Evolutionary conservation across 2,113 vertebrate genomes (phyloP).

Genomic region (Microcebus murinus): DNA sequence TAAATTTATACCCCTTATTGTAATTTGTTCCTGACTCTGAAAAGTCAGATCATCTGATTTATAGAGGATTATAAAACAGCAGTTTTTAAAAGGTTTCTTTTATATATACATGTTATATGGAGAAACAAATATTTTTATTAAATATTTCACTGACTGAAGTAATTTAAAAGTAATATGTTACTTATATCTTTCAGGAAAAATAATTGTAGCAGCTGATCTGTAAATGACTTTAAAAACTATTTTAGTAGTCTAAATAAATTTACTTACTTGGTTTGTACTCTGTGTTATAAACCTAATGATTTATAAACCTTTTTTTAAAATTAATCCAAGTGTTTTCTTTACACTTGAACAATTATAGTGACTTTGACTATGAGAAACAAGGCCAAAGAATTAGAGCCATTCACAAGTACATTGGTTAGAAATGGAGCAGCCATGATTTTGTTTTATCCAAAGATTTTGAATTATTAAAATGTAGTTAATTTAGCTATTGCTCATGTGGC

Average conservation of each 20-base stretch:
- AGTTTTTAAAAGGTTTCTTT: constrained; percentile 76
- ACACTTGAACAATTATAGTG: constrained; percentile 15
- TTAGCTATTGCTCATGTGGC: not conserved
- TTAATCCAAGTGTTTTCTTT: constrained; percentile 37
- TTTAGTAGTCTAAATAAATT: constrained; percentile 87
- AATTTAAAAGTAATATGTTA: constrained; percentile 76
- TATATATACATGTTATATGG: constrained; percentile 76
- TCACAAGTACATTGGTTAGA: not conserved
- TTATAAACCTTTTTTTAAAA: not conserved
- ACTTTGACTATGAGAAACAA: constrained; percentile 49
- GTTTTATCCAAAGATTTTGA: not conserved
- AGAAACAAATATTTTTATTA: constrained; percentile 79
- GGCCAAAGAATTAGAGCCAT: not conserved
- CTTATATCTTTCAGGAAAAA: constrained; percentile 72
- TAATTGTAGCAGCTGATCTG: constrained; percentile 76
- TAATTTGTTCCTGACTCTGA: constrained; percentile 34
- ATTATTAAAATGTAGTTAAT: not conserved
- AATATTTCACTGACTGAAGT: constrained; percentile 81
- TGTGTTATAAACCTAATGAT: constrained; percentile 59
- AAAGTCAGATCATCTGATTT: constrained; percentile 51
- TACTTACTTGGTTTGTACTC: constrained; percentile 72
- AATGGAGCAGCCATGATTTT: not conserved
- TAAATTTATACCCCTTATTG: constrained; percentile 7
- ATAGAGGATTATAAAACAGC: constrained; percentile 62
- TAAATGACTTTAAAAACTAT: constrained; percentile 79